A percentile compares a stretch with the other conserved stretches of the same genome.
These are phyloP conservation scores for Thecophora atra DNA, from an alignment of 2,888 invertebrate genomes.

Conservation along the genomic window DNA sequence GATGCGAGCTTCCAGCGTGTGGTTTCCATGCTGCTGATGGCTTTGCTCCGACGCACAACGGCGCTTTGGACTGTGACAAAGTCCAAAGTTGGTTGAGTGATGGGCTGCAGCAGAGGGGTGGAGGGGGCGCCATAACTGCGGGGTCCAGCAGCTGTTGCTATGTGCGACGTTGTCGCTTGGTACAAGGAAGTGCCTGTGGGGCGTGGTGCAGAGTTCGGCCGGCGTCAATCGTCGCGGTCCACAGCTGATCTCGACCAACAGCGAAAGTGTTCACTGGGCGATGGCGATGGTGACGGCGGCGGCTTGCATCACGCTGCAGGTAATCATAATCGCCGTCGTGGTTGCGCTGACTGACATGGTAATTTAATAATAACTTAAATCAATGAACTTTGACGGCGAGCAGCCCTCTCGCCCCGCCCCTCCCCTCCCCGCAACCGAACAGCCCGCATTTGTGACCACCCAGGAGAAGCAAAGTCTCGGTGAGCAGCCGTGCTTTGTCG, in stretches of 20 bases:
- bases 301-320: neutral
- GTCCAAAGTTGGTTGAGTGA: neutral
- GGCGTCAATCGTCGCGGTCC: neutral
- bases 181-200: neutral
- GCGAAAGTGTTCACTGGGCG: conserved; percentile 22
- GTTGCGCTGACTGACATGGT: conserved; percentile 22
- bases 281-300: neutral
- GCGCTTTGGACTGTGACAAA: neutral
- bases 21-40: conserved; percentile 16
- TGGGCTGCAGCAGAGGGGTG: neutral
- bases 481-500: neutral
- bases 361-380: conserved; percentile 33
- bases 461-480: conserved; percentile 16
- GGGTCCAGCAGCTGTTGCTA: neutral
- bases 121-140: neutral
- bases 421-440: neutral
- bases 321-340: neutral
- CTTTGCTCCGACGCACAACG: neutral
- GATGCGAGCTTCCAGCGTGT: conserved; percentile 3
- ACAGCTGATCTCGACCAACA: neutral
- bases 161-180: neutral
- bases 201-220: neutral
- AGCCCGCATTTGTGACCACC: conserved; percentile 13
- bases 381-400: conserved; percentile 28
- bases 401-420: too few relatives aligned